phyloP scores from a whole-genome alignment of 2,797 vertebrate genomes.

The Schizopygopsis malacanthus region DNA sequence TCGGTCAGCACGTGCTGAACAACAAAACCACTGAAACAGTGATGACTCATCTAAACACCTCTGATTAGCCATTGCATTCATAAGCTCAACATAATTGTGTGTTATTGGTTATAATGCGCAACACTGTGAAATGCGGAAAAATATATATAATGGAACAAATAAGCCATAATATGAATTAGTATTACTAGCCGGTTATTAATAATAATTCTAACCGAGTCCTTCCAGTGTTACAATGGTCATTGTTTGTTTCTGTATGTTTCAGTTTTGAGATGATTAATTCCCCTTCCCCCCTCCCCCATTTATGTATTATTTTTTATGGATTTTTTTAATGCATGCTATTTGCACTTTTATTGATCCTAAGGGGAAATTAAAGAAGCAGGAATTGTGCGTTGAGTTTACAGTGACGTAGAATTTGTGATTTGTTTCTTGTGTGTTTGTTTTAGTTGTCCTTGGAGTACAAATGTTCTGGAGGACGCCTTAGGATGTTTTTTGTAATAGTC shows the following conservation, averaged over 20 bases:
- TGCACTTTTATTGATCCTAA: background rate
- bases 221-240: background rate
- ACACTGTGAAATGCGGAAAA: background rate
- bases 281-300: background rate
- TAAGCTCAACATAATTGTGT: background rate
- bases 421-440: background rate
- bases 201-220: background rate
- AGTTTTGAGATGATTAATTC: background rate
- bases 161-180: background rate
- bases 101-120: background rate
- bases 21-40: background rate
- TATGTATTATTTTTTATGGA: background rate
- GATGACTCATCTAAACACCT: background rate
- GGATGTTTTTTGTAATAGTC: background rate
- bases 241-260: background rate
- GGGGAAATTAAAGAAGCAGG: background rate
- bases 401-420: background rate
- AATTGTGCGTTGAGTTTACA: background rate
- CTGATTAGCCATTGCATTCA: background rate
- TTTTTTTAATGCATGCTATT: background rate
- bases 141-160: background rate
- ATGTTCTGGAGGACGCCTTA: background rate
- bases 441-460: conserved; percentile 1
- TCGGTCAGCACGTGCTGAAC: background rate
- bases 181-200: background rate